Evolutionary conservation across 2,888 invertebrate genomes (phyloP).

Genomic region (Parasteatoda lunata): DNA sequence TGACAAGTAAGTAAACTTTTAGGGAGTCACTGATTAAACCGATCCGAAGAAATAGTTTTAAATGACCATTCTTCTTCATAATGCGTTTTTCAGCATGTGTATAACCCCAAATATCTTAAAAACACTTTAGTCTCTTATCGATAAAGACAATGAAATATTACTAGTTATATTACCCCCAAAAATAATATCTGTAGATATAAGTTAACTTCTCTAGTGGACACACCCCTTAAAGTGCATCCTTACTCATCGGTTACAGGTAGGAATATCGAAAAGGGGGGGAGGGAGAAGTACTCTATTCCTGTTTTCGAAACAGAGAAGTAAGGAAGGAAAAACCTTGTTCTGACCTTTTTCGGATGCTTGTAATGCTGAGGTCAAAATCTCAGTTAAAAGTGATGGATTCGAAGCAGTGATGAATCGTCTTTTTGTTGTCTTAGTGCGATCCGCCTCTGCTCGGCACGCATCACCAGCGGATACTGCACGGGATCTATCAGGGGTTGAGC

Average conservation of each 20-base stretch:
- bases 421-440: constrained; percentile 56
- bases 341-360: constrained; percentile 39
- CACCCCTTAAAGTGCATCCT: constrained; percentile 28
- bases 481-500: not conserved
- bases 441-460: constrained; percentile 40
- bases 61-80: too few relatives aligned
- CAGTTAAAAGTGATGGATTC: constrained; percentile 61
- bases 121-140: too few relatives aligned
- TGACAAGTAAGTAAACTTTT: too few relatives aligned
- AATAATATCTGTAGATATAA: constrained; percentile 8
- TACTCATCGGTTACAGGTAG: constrained; percentile 20
- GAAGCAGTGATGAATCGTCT: constrained; percentile 51
- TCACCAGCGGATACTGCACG: constrained; percentile 52
- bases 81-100: too few relatives aligned
- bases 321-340: constrained; percentile 20
- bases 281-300: constrained; percentile 15
- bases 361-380: constrained; percentile 60
- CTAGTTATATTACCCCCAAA: not conserved
- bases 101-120: too few relatives aligned
- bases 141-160: not conserved
- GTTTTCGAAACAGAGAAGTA: constrained; percentile 26
- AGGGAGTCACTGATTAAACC: too few relatives aligned
- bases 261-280: not conserved
- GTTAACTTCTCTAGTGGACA: constrained; percentile 18
- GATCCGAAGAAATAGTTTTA: too few relatives aligned